Evolutionary conservation across 2,888 invertebrate genomes (phyloP).

Genomic region (Callosobruchus maculatus): DNA sequence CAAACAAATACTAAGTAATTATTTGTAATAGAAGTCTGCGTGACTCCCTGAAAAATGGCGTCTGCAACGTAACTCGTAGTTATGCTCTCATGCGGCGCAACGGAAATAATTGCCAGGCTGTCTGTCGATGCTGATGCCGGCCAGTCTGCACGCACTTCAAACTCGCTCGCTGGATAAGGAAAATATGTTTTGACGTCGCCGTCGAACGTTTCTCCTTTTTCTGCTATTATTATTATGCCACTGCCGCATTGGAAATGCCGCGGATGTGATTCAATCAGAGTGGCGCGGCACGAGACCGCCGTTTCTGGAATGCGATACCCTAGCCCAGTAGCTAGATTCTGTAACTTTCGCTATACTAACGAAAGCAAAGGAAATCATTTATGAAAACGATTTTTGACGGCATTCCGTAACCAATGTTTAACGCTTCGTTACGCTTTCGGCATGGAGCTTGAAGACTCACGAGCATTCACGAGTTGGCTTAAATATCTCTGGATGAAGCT

Average conservation of each 20-base stretch:
- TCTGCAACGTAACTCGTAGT: slow-evolving; percentile 22
- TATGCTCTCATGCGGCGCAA: slow-evolving; percentile 39
- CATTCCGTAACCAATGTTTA: too few relatives aligned
- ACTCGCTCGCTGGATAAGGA: slow-evolving; percentile 4
- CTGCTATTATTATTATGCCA: background rate
- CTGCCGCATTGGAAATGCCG: background rate
- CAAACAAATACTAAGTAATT: slow-evolving; percentile 41
- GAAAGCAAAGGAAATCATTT: too few relatives aligned
- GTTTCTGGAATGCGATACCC: background rate
- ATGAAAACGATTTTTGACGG: too few relatives aligned
- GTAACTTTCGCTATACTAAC: too few relatives aligned
- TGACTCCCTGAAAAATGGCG: slow-evolving; percentile 42
- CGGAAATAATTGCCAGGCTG: slow-evolving; percentile 44
- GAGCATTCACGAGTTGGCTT: too few relatives aligned
- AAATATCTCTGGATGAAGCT: too few relatives aligned
- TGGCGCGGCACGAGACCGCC: background rate
- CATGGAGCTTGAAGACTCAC: too few relatives aligned
- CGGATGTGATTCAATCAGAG: background rate
- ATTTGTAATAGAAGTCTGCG: slow-evolving; percentile 40
- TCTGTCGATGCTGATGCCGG: slow-evolving; percentile 34
- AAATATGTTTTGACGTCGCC: slow-evolving; percentile 18
- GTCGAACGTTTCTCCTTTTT: slow-evolving; percentile 10
- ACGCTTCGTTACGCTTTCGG: too few relatives aligned
- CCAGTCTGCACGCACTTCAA: slow-evolving; percentile 44
- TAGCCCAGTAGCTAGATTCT: too few relatives aligned